Base-by-base conservation (phyloP, 2,888 invertebrate species). In the Girardia tigrina region DNA sequence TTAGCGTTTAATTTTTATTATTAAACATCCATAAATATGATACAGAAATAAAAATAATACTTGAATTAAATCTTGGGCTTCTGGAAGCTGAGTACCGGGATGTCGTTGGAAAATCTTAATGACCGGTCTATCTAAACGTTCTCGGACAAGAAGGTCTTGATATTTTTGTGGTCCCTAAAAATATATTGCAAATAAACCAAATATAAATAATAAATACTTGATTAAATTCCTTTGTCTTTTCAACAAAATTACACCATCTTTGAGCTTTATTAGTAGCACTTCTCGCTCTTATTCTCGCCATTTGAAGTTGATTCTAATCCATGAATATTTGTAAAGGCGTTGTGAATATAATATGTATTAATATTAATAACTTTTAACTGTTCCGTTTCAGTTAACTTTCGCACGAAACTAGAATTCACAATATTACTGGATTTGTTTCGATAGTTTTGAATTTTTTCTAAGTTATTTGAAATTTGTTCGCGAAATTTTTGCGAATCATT, bases 11-110 rank as follows among this genome's bases (percentile, higher is more conserved):
- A n/a, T n/a, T n/a, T n/a, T n/a, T n/a, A n/a, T n/a, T n/a, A n/a
- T n/a, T n/a, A n/a, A n/a, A n/a, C n/a, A n/a, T n/a, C n/a, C n/a
- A n/a, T n/a, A n/a, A n/a, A n/a, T n/a, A n/a, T n/a, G n/a, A n/a
- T n/a, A n/a, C n/a, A n/a, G n/a, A 56, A 12, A 12, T 36, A 36
- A 74, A 6, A 26, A 26, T 27, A 79, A 75, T 78, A 84, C 83
- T 80, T 79, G 79, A 76, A 82, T 81, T 27, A 83, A 80, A 69
- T 83, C 81, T 78, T 82, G 82, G 14, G 84, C 81, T 78, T 84
- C 84, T 2, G 84, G 83, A 56, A 84, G 77, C 78, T 84, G 83
- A 72, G 81, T 83, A 27, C 84, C 84, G 27, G 83, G 83, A 78
- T 84, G 84, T 75, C 82, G 78, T 79, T 84, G 84, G 79, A 81